Evolutionary conservation across 64 coral and sea anemone species (phyloP).

Genomic region (Pocillopora damicornis): DNA sequence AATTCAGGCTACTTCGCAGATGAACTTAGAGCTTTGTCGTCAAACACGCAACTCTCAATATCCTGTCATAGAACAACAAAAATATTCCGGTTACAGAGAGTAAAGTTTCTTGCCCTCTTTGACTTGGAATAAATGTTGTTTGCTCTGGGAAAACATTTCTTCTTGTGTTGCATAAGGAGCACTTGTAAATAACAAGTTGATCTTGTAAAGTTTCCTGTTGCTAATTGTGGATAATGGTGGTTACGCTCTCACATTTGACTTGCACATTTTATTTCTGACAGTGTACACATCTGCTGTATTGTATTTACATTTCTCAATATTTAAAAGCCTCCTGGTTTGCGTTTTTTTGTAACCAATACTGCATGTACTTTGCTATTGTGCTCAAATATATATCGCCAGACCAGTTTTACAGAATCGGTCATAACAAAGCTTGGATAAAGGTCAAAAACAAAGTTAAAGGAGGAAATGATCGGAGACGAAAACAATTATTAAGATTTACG

Average conservation of each 20-base stretch:
- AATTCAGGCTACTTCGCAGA: not conserved
- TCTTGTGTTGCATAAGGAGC: conserved; percentile 12
- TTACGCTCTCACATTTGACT: not conserved
- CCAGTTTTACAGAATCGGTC: not conserved
- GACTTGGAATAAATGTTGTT: not conserved
- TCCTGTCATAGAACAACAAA: not conserved
- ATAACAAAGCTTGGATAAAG: not conserved
- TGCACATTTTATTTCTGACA: not conserved
- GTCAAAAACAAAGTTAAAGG: not conserved
- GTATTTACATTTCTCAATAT: conserved; percentile 42
- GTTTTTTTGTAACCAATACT: conserved; percentile 31
- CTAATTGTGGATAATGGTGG: not conserved
- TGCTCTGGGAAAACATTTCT: conserved; percentile 30
- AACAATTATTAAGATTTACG: not conserved
- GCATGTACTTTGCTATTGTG: not conserved
- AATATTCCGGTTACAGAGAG: not conserved
- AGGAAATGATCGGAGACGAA: not conserved
- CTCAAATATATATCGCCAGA: not conserved
- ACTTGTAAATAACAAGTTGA: conserved; percentile 8
- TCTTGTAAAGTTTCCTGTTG: not conserved
- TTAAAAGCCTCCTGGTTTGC: not conserved
- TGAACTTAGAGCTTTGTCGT: not conserved
- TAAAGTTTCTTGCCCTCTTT: not conserved
- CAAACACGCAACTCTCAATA: not conserved
- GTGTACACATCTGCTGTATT: conserved; percentile 2